phyloP scores from a whole-genome alignment of 2,888 invertebrate genomes.

The Cerceris rybyensis region DNA sequence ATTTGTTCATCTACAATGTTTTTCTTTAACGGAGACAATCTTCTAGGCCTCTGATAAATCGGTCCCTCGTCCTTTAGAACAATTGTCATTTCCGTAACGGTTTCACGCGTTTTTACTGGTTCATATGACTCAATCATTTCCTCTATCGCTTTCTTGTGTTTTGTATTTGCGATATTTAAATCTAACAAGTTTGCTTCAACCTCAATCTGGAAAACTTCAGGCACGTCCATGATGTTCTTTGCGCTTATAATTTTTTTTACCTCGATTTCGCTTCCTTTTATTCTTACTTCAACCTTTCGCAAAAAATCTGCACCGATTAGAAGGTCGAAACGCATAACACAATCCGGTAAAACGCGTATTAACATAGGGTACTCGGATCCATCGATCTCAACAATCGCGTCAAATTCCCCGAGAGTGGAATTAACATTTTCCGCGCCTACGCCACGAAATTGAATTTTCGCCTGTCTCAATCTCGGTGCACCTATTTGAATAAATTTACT shows the following conservation, averaged over 20 bases:
- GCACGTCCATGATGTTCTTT: not conserved
- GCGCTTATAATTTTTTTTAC: not conserved
- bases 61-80: constrained; percentile 51
- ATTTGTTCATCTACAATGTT: no score
- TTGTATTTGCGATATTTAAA: not conserved
- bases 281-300: not conserved
- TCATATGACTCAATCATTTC: constrained; percentile 20
- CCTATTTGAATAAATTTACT: constrained; percentile 8
- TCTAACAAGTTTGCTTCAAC: not conserved
- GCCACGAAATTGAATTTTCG: constrained; percentile 1
- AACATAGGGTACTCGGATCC: not conserved
- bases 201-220: constrained; percentile 2
- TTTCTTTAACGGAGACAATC: constrained; percentile 19
- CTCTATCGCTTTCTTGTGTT: not conserved
- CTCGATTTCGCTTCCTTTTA: not conserved
- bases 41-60: constrained; percentile 20
- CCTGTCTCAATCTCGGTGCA: constrained; percentile 2
- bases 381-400: not conserved
- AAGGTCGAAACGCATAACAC: not conserved
- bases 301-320: constrained; percentile 7
- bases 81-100: constrained; percentile 62
- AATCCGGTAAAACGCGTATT: constrained; percentile 1
- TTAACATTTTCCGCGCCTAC: constrained; percentile 3
- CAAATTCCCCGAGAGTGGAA: not conserved
- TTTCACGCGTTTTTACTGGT: constrained; percentile 22